These are phyloP conservation scores for Apomyelois bistriatella DNA, from an alignment of 2,888 invertebrate species.

Conservation along the genomic window DNA sequence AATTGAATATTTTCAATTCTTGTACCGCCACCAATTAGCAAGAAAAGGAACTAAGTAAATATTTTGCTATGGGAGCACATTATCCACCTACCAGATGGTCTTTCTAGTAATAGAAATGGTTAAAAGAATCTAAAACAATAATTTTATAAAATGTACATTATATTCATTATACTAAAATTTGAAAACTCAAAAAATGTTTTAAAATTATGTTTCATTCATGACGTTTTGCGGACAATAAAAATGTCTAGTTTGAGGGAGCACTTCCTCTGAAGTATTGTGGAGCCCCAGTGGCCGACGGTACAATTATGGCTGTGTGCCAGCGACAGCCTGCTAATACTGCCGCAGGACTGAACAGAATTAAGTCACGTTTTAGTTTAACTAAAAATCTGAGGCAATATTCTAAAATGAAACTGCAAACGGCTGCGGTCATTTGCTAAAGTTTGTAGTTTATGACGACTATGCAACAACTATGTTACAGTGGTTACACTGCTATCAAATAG, in stretches of 20 bases:
- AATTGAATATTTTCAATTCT: no score
- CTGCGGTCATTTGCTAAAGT: conserved; percentile 46
- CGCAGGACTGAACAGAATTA: conserved; percentile 48
- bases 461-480: conserved; percentile 38
- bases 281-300: conserved; percentile 47
- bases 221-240: conserved; percentile 50
- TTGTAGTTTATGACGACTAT: conserved; percentile 33
- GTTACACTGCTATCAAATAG: not conserved
- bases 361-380: conserved; percentile 61
- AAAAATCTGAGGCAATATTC: conserved; percentile 46
- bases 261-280: conserved; percentile 48
- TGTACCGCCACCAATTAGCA: no score
- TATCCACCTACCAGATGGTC: no score
- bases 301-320: conserved; percentile 67
- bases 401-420: conserved; percentile 39
- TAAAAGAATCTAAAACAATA: not conserved
- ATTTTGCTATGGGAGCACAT: no score
- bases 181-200: conserved; percentile 16
- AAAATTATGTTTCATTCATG: conserved; percentile 37
- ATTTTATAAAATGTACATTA: conserved; percentile 9
- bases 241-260: conserved; percentile 53
- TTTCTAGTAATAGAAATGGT: no score
- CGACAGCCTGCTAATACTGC: conserved; percentile 55
- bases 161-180: conserved; percentile 5
- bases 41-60: no score